Evolutionary conservation across 2,888 invertebrate genomes (phyloP), one percentile per base, ranked within the genome.

Genomic region (Xanthorhoe spadicearia): DNA sequence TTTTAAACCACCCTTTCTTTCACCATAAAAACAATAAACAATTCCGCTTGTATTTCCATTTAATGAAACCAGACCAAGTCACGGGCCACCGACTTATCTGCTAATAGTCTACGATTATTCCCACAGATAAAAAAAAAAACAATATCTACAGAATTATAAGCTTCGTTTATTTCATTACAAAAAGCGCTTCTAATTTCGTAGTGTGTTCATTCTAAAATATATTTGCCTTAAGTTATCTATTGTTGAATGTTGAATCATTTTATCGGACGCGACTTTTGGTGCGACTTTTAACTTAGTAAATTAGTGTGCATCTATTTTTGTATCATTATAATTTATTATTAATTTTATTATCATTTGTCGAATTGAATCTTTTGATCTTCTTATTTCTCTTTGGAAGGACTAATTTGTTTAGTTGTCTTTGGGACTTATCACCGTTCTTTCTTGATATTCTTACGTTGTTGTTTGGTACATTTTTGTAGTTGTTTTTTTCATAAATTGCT

Each of bases 151-250:
- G 17, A 43, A 62, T 28, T 52, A 60, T 62, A 61, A 17, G 70
- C 61, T 64, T 66, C 66, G 70, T 62, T 68, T 68, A 66, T 64
- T 63, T 61, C 50, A 19, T 64, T 66, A 57, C 58, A 58, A 61
- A 56, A 62, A 58, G 43, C 55, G 43, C 54, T 54, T 68, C 35
- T 66, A 66, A 68, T 64, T 66, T 66, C 59, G 59, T 61, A 64
- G 50, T 65, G 58, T 58, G 63, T 63, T 70, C 56, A 58, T 63
- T 70, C 63, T 43, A 61, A 64, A 61, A 66, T 62, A 62, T 66
- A 64, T 68, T 64, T 57, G 60, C 57, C 64, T 68, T 64, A 60
- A 38, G n/a, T n/a, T 48, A 61, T 54, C 35, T 38, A 38, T 38
- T 38, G 35, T 38, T 38, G 9, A 38, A 9, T 9, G 35, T 9